Base-by-base conservation (phyloP, 1,140 invertebrate genomes). In the Holcopasites calliopsidis region DNA sequence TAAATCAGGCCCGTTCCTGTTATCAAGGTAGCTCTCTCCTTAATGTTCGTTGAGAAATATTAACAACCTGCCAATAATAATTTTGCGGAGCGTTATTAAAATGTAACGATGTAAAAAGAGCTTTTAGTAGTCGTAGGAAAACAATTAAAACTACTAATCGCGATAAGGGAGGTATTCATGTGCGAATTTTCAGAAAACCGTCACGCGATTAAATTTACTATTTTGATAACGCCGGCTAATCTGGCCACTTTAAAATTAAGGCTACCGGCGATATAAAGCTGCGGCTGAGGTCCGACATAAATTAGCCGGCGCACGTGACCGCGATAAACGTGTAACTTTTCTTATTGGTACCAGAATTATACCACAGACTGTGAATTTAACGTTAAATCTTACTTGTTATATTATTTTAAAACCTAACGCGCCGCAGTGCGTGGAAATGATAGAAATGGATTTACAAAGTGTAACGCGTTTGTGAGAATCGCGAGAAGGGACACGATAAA, bases 281-380 rank as follows among this genome's bases (percentile, higher is more conserved):
- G 70, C 52, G 38, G 35, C 57, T 47, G 66, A 72, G 79, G 50
- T 62, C 70, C 40, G 28, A 54, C 54, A 61, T 83, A 79, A 83
- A 83, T 79, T 82, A 83, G 71, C 65, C 28, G 69, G 40, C 11
- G 79, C 71, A 72, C 81, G 79, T 83, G 79, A 83, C 81, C 57
- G 66, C 60, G 79, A 83, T 83, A 83, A 82, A 83, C 58, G 72
- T 68, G 64, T 82, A 64, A 58, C 57, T 72, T 64, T n/a, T n/a
- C 33, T n/a, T 55, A 18, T 78, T 31, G 61, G 60, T 60, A 38
- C 40, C n/a, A 28, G 42, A 71, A 35, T 33, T 28, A 42, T 47
- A 62, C 26, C 42, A 1, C 44, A 21, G 2, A 28, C 26, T 57
- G 0, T 4, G 18, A 35, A n/a, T n/a, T n/a, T 21, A 50, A 50